phyloP scores from a whole-genome alignment of 2,888 invertebrate species.

The Mayetiola destructor region DNA sequence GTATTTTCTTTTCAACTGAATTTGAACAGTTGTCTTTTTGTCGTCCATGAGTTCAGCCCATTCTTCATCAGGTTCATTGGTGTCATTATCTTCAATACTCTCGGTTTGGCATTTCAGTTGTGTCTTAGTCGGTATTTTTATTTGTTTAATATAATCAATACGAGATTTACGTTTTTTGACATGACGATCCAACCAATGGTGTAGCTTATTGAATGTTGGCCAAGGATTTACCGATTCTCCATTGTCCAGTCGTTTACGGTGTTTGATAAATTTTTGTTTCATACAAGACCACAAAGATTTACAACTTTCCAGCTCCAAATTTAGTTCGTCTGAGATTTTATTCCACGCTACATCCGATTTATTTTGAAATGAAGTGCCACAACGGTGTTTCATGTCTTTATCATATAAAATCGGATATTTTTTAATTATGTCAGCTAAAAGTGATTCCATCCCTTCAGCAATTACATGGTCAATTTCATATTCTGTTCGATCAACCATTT shows the following conservation, averaged over 20 bases:
- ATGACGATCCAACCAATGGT: constrained; percentile 11
- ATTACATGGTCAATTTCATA: constrained; percentile 1
- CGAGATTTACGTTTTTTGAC: constrained; percentile 11
- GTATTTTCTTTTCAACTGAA: background rate
- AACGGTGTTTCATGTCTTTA: background rate
- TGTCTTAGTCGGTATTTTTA: background rate
- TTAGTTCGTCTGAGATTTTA: constrained; percentile 12
- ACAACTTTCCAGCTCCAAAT: constrained; percentile 14
- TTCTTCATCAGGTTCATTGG: background rate
- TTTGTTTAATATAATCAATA: constrained; percentile 6
- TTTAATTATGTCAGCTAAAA: background rate
- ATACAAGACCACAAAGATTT: constrained; percentile 14
- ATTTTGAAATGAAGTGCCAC: background rate
- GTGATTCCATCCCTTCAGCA: constrained; percentile 8
- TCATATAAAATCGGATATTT: constrained; percentile 13
- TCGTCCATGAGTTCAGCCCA: background rate
- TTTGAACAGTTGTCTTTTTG: background rate
- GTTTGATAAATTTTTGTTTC: constrained; percentile 15
- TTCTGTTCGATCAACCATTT: constrained; percentile 4
- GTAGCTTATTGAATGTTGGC: constrained; percentile 10
- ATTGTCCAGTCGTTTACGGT: constrained; percentile 13
- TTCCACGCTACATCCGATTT: constrained; percentile 11
- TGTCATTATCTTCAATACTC: background rate
- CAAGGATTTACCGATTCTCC: background rate
- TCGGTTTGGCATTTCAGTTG: background rate